These are phyloP conservation scores for Ricordea florida DNA, from an alignment of 92 coral and sea anemone genomes.

Conservation along the genomic window DNA sequence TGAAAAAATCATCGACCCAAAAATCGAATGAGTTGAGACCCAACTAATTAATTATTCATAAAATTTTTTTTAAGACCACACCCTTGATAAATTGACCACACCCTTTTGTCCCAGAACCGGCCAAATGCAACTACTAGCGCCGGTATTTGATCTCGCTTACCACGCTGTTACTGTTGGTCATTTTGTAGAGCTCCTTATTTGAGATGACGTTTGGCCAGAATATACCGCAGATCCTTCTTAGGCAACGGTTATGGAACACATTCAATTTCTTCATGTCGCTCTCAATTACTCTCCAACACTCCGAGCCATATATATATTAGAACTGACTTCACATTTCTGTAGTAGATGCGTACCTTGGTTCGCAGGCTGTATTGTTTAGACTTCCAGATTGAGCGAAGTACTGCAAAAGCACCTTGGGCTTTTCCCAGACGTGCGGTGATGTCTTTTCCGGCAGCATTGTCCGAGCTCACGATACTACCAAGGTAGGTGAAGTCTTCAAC, in stretches of 20 bases:
- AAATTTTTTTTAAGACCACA: no score
- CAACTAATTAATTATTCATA: no score
- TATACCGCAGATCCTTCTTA: neutral
- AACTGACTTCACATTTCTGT: constrained; percentile 2
- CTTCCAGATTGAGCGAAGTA: constrained; percentile 2
- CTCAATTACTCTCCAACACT: neutral
- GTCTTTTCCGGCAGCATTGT: neutral
- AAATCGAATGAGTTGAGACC: no score
- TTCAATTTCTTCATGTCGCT: neutral
- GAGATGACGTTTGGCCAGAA: neutral
- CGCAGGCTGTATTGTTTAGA: neutral
- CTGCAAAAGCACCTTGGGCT: neutral
- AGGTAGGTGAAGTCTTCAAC: neutral
- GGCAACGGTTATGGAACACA: neutral
- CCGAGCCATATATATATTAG: constrained; percentile 3
- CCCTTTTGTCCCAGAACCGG: no score
- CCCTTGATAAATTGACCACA: no score
- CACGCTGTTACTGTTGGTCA: no score
- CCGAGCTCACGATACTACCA: neutral
- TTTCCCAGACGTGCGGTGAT: neutral
- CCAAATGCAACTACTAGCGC: no score
- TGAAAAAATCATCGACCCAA: no score
- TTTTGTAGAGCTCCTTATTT: neutral
- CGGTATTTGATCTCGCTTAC: no score
- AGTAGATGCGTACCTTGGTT: neutral